Conservation (phyloP, 1,140 invertebrate species). For the Capitella teleta region DNA sequence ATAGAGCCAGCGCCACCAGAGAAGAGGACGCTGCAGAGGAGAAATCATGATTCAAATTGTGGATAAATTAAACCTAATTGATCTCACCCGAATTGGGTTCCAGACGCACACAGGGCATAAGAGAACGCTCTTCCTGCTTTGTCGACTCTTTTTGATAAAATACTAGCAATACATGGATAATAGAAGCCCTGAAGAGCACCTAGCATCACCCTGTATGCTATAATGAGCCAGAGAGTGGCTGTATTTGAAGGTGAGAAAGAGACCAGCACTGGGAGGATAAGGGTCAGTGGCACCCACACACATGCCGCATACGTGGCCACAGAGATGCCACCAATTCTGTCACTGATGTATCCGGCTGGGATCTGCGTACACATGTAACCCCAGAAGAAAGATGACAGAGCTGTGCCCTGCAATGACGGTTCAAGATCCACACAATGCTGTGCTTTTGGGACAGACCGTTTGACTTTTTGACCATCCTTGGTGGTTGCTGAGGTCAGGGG, state of each 20-base stretch:
- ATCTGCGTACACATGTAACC: conserved; percentile 62
- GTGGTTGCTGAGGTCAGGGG: no score
- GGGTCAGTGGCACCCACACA: conserved; percentile 56
- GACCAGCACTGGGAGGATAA: conserved; percentile 56
- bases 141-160: no score
- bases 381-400: conserved; percentile 65
- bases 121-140: no score
- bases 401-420: conserved; percentile 54
- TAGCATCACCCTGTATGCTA: conserved; percentile 51
- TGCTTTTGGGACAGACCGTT: no score
- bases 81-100: no score
- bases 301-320: conserved; percentile 55
- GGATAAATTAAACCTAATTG: no score
- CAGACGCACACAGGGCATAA: no score
- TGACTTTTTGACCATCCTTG: no score
- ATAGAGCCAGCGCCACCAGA: conserved; percentile 59
- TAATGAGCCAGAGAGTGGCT: conserved; percentile 50
- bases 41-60: no score
- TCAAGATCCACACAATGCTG: no score
- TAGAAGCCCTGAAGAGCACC: conserved; percentile 57
- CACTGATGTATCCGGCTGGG: conserved; percentile 57
- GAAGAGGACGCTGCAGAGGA: conserved; percentile 52
- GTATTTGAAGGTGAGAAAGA: conserved; percentile 47
- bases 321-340: conserved; percentile 56
- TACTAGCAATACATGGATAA: no score